These are phyloP conservation scores for Glossophaga mutica DNA, from an alignment of 2,797 vertebrate species.

Conservation along the genomic window DNA sequence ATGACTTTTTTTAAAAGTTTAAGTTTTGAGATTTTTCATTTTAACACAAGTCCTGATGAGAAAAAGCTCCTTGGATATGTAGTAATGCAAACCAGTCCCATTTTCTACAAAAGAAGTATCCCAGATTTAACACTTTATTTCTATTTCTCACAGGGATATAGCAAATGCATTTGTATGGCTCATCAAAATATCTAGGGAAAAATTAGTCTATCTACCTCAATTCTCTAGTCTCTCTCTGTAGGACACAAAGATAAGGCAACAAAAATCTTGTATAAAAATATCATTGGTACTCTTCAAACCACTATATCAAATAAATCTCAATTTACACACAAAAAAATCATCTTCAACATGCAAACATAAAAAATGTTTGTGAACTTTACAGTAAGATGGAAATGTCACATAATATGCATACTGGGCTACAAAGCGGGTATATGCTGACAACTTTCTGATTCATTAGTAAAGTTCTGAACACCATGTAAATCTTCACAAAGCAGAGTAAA, in stretches of 20 bases:
- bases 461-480: background rate
- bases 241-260: background rate
- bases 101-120: background rate
- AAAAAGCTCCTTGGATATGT: background rate
- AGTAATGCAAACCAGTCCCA: background rate
- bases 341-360: background rate
- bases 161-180: background rate
- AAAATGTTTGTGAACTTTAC: background rate
- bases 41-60: background rate
- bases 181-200: conserved; percentile 2
- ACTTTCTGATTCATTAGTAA: background rate
- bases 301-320: background rate
- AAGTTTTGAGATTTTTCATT: background rate
- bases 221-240: background rate
- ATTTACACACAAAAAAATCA: background rate
- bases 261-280: background rate
- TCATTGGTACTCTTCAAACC: background rate
- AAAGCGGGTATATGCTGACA: background rate
- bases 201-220: background rate
- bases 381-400: conserved; percentile 11
- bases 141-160: background rate
- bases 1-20: background rate
- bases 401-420: background rate
- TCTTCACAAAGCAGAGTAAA: background rate
- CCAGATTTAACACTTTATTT: conserved; percentile 5